phyloP scores from a whole-genome alignment of 2,113 vertebrate species.

The Glaucomys volans region DNA sequence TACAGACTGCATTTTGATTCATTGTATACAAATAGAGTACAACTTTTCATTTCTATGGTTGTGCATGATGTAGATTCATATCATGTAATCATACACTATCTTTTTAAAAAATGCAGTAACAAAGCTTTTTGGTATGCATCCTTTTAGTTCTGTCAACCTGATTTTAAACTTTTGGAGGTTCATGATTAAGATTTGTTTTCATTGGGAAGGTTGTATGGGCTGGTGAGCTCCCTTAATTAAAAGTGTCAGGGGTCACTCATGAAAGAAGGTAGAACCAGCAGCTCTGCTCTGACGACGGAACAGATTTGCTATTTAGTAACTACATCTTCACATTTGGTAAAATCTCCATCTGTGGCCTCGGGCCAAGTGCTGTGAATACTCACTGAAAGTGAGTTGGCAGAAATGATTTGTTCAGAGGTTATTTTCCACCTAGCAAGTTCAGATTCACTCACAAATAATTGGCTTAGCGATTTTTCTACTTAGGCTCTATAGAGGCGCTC shows the following conservation, averaged over 20 bases:
- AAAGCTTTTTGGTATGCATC: background rate
- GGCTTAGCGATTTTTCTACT: constrained; percentile 50
- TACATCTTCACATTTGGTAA: background rate
- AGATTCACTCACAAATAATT: constrained; percentile 10
- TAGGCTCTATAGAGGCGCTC: background rate
- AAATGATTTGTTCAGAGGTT: constrained; percentile 42
- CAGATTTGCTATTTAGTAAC: background rate
- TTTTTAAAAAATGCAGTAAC: background rate
- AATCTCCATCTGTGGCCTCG: background rate
- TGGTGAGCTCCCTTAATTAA: background rate
- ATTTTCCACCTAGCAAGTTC: background rate
- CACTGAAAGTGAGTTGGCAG: background rate
- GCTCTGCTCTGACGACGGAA: background rate
- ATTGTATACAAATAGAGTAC: no score
- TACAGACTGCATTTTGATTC: no score
- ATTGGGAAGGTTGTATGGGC: background rate
- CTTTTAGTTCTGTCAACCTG: background rate
- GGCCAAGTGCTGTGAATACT: background rate
- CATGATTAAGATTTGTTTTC: background rate
- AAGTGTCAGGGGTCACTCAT: background rate
- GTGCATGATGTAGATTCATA: no score
- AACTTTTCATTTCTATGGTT: no score
- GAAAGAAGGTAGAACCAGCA: background rate
- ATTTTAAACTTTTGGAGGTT: background rate
- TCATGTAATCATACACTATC: no score